Evolutionary conservation across 1,140 invertebrate species (phyloP).

Genomic region (Melipona quadrifasciata): DNA sequence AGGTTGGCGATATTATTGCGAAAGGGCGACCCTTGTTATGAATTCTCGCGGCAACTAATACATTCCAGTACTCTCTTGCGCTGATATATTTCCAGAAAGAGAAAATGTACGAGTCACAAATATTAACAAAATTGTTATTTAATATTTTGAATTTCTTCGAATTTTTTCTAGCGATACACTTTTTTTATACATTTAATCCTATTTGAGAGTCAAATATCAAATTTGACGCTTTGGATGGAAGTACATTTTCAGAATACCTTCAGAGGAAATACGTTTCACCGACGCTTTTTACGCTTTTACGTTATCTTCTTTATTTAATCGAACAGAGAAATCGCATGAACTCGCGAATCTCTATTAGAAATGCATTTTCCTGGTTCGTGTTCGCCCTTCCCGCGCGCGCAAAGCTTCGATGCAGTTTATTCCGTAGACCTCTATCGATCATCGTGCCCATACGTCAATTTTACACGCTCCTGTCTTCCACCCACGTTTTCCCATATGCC

Average conservation of each 20-base stretch:
- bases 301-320: background rate
- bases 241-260: too few species aligned
- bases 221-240: too few species aligned
- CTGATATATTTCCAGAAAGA: background rate
- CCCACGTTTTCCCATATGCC: slow-evolving; percentile 11
- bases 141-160: too few species aligned
- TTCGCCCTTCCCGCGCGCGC: too few species aligned
- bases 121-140: too few species aligned
- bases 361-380: background rate
- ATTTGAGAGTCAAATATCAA: too few species aligned
- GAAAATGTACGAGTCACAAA: background rate
- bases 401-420: slow-evolving; percentile 19
- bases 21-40: slow-evolving; percentile 43
- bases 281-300: background rate
- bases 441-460: slow-evolving; percentile 41
- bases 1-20: slow-evolving; percentile 55
- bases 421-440: slow-evolving; percentile 45
- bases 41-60: slow-evolving; percentile 16
- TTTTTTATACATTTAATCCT: too few species aligned
- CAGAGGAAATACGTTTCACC: too few species aligned
- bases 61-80: background rate
- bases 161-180: too few species aligned
- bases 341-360: background rate
- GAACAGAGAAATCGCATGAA: background rate
- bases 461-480: slow-evolving; percentile 26